Evolutionary conservation across 2,113 vertebrate genomes (phyloP).

Genomic region (Barnardius zonarius): DNA sequence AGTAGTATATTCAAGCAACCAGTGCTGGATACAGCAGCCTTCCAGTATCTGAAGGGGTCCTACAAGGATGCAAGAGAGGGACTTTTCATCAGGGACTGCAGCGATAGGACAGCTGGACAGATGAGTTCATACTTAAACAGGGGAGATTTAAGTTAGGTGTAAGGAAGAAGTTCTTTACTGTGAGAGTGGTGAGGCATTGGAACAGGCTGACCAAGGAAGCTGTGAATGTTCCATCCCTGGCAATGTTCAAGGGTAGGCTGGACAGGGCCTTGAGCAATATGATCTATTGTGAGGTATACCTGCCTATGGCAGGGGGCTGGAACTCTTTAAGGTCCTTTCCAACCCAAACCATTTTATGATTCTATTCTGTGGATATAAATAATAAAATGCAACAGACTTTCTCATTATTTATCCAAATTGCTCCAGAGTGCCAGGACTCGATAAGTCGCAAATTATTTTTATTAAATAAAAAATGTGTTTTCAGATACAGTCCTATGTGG

Average conservation of each 20-base stretch:
- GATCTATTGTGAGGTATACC: neutral
- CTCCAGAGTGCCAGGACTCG: neutral
- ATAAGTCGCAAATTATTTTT: rapidly evolving
- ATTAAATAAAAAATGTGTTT: neutral
- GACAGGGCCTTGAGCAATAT: neutral
- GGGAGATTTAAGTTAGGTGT: neutral
- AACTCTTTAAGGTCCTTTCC: neutral
- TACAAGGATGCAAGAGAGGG: neutral
- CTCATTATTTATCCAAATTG: neutral
- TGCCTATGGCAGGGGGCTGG: neutral
- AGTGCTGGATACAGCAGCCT: neutral
- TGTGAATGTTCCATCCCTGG: neutral
- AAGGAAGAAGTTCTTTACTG: neutral
- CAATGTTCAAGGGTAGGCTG: neutral
- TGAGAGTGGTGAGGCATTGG: neutral
- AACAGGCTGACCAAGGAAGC: neutral
- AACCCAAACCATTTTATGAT: neutral
- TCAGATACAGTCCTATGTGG: neutral
- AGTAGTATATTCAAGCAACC: neutral
- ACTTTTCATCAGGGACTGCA: neutral
- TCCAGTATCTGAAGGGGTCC: neutral
- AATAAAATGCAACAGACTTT: neutral
- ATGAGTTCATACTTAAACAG: neutral
- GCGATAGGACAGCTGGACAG: neutral
- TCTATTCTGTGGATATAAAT: neutral